Evolutionary conservation across 23 tunicate genomes (phyloP).

Genomic region (Styela clava): DNA sequence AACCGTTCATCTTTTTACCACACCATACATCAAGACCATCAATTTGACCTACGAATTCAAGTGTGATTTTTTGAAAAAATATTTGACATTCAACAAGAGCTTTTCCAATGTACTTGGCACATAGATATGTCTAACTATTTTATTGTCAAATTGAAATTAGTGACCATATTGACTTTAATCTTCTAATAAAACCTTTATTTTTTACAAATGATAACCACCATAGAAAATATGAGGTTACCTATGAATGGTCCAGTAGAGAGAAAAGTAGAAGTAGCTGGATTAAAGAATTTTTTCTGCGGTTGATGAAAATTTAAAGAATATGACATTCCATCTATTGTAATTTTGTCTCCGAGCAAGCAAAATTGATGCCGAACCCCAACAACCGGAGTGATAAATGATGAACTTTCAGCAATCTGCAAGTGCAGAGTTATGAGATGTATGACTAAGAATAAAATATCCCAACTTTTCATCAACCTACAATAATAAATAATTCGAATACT

Average conservation of each 20-base stretch:
- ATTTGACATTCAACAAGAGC: background rate
- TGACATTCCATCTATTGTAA: background rate
- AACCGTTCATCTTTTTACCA: background rate
- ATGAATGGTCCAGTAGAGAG: background rate
- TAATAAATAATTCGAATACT: no score
- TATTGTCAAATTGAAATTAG: no score
- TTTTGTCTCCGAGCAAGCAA: background rate
- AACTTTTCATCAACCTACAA: background rate
- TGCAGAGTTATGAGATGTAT: background rate
- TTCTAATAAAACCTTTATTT: no score
- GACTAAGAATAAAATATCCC: no score
- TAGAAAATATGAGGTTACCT: no score
- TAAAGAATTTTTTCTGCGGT: background rate
- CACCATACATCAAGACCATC: conserved; percentile 3
- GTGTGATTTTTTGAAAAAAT: no score
- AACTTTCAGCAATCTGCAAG: conserved; percentile 2
- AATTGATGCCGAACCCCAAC: background rate
- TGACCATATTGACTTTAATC: no score
- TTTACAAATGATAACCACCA: no score
- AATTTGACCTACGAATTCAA: background rate
- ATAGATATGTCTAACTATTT: no score
- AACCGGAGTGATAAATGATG: background rate
- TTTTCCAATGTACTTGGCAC: background rate
- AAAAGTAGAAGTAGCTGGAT: background rate
- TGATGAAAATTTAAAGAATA: background rate